Conservation (phyloP, 2,797 vertebrate species). For the Psittacula derbiana region DNA sequence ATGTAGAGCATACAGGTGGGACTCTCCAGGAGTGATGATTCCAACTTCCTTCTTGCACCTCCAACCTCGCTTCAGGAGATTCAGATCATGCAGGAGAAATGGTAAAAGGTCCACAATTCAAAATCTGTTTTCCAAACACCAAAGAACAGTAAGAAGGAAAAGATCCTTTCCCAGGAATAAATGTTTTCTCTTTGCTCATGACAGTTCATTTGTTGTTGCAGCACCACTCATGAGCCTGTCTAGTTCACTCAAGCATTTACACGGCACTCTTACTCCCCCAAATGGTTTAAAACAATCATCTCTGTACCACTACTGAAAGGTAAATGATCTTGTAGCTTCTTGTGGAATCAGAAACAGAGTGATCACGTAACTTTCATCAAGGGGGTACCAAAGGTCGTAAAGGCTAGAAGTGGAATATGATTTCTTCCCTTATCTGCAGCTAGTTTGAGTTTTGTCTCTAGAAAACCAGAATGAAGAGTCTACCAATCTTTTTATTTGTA, state of each 20-base stretch:
- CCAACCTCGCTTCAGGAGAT: neutral
- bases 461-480: neutral
- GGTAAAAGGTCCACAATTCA: neutral
- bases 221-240: neutral
- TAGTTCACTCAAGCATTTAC: neutral
- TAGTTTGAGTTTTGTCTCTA: neutral
- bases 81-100: neutral
- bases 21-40: neutral
- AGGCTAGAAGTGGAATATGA: neutral
- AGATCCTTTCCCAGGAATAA: neutral
- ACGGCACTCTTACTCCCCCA: neutral
- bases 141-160: neutral
- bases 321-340: neutral
- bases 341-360: neutral
- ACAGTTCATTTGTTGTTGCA: neutral
- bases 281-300: neutral
- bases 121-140: neutral
- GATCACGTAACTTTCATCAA: neutral
- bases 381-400: neutral
- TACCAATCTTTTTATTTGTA: neutral
- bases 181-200: neutral
- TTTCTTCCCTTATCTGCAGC: neutral
- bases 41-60: neutral
- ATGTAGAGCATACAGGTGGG: neutral
- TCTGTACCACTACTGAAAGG: neutral